Evolutionary conservation across 2,113 vertebrate species (phyloP).

Genomic region (Erythrolamprus reginae): DNA sequence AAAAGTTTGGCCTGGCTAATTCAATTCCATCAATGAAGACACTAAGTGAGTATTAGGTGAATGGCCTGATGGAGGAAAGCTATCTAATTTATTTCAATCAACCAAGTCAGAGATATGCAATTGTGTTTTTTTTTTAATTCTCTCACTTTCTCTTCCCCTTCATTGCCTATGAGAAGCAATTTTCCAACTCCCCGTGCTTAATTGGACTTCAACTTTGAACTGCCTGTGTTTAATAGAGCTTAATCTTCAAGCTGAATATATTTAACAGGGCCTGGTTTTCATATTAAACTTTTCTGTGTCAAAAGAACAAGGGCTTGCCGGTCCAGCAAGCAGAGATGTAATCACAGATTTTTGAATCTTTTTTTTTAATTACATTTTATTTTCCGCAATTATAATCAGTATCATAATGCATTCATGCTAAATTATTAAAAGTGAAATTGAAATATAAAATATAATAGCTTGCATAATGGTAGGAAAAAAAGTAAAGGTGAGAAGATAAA

Average conservation of each 20-base stretch:
- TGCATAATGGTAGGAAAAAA: not conserved
- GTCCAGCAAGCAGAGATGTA: conserved; percentile 11
- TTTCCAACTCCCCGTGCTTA: not conserved
- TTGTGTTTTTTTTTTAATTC: not conserved
- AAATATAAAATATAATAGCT: not conserved
- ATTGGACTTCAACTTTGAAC: conserved; percentile 40
- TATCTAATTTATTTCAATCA: conserved; percentile 22
- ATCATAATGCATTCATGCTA: not conserved
- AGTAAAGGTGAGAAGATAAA: not conserved
- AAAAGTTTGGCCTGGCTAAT: not conserved
- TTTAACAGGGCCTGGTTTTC: conserved; percentile 47
- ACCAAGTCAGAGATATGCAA: not conserved
- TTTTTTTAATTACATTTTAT: conserved; percentile 6
- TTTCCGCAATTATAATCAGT: not conserved
- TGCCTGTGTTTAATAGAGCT: conserved; percentile 10
- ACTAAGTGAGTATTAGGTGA: accelerated
- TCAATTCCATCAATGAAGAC: accelerated
- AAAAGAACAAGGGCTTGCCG: conserved; percentile 45
- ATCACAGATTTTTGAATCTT: conserved; percentile 37
- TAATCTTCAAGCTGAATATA: conserved; percentile 21
- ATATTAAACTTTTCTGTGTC: conserved; percentile 46
- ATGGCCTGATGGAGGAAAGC: conserved; percentile 13
- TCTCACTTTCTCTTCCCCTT: not conserved
- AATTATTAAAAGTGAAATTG: not conserved
- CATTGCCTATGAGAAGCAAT: not conserved